Base-by-base conservation (phyloP, 2,888 invertebrate genomes). In the Cephus nigrinus region DNA sequence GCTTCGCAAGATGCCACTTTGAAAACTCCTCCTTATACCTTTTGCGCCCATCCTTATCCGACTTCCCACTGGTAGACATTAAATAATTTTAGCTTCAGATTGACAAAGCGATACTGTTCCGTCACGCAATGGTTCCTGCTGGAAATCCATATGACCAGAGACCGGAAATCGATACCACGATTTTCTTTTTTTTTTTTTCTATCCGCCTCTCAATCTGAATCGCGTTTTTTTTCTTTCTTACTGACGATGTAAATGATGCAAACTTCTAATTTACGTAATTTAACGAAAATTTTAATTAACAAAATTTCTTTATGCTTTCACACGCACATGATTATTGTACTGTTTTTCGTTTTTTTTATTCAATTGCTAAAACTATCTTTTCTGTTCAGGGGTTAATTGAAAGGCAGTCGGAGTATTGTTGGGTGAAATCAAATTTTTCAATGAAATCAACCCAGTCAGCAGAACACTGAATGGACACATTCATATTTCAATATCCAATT, bases 51-150 rank as follows among this genome's bases (percentile, higher is more conserved):
- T 71, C 71, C 71, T 33, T 33, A 33, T 33, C 71, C 31, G 71
- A 71, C 71, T 71, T 71, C 71, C 71, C 71, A 12, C 71, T 71
- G 71, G 71, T 31, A 71, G 71, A 71, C 71, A 71, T 71, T 71
- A 71, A 71, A 71, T 71, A 71, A 71, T 71, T 71, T 31, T 71
- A 31, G 32, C 71, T 71, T 23, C 9, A 31, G 71, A 71, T 71
- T 71, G 71, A 71, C 71, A 71, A 71, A 71, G 32, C 71, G 71
- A 71, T 71, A 71, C 71, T 23, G 71, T 23, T 71, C 33, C 31
- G 71, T 71, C 71, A 71, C 71, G 71, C 71, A 71, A 71, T 9
- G 32, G 71, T 33, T 71, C 33, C 71, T 12, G 12, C 33, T 71
- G 71, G 23, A 23, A 33, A 31, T 31, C 5, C 71, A 12, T 23